phyloP scores from a whole-genome alignment of 2,888 invertebrate genomes.

The Drosophila monieri region DNA sequence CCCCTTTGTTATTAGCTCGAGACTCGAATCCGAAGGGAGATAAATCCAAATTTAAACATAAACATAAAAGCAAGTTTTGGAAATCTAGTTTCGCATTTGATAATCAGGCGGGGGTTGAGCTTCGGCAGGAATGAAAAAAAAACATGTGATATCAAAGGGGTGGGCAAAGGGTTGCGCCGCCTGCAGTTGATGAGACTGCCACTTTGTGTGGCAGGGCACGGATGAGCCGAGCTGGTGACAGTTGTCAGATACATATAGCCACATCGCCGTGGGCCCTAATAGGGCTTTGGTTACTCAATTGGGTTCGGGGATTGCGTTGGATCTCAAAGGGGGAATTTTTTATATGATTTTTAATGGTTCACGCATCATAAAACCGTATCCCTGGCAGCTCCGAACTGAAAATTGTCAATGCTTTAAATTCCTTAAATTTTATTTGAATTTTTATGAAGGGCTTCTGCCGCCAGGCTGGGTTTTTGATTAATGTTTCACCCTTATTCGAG shows the following conservation, averaged over 20 bases:
- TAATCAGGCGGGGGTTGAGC: slow-evolving; percentile 59
- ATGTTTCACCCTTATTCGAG: slow-evolving; percentile 23
- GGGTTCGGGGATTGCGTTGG: slow-evolving; percentile 24
- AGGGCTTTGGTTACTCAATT: slow-evolving; percentile 51
- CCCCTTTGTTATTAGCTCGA: slow-evolving; percentile 44
- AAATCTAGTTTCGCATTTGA: slow-evolving; percentile 74
- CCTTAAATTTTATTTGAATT: slow-evolving; percentile 14
- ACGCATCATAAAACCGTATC: slow-evolving; percentile 73
- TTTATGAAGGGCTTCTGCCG: neutral
- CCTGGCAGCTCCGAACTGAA: slow-evolving; percentile 54
- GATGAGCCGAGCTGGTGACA: slow-evolving; percentile 24
- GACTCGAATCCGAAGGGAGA: slow-evolving; percentile 8
- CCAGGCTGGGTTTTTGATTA: slow-evolving; percentile 56
- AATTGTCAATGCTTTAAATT: slow-evolving; percentile 64
- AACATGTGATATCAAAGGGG: slow-evolving; percentile 20
- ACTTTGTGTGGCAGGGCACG: slow-evolving; percentile 10
- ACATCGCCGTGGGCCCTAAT: slow-evolving; percentile 64
- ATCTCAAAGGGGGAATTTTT: slow-evolving; percentile 70
- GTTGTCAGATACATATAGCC: slow-evolving; percentile 43
- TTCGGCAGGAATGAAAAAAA: neutral
- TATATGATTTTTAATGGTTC: slow-evolving; percentile 66
- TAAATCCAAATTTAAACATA: slow-evolving; percentile 61
- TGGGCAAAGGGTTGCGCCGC: slow-evolving; percentile 60
- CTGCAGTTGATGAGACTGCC: slow-evolving; percentile 42
- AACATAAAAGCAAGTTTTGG: slow-evolving; percentile 71